Evolutionary conservation across 2,888 invertebrate species (phyloP), one percentile per base, ranked within the genome.

Genomic region (Camptogramma bilineatum): DNA sequence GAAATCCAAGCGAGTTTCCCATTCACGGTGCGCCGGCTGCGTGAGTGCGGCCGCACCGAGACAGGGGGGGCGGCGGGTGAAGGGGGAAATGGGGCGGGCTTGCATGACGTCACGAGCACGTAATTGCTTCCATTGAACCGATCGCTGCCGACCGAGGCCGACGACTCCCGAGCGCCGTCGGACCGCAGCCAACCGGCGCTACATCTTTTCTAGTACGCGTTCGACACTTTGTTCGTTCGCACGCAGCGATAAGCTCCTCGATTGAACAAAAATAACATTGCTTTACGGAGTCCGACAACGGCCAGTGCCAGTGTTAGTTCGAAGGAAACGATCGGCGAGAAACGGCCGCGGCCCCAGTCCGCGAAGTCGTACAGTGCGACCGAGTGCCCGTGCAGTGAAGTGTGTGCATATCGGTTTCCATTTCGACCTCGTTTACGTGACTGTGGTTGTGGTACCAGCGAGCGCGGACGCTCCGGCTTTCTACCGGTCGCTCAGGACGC

Each of bases 121-220:
- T 85, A 83, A 86, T 85, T 81, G 80, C 80, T 83, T 82, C 83
- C 86, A 85, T 81, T 82, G 83, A 81, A 79, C 85, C 91, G 90
- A 88, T 78, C 76, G 74, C 67, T 71, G 74, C 71, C 91, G 90
- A 84, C 67, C 69, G 65, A 65, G 17, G 65, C 85, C 90, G 90
- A 88, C 69, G 66, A 34, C 66, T 52, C 68, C 84, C 88, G 89
- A 88, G 66, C 80, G 75, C 70, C 74, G 67, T 68, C 80, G 73
- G 80, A 78, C 84, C 89, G 87, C 81, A 86, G 88, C 91, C 91
- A 85, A 90, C 90, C 86, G 83, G 88, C 85, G 83, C 84, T 82
- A 78, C 83, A 81, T 84, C 79, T 79, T 86, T 87, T 88, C 90
- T 89, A 92, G 91, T 91, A 85, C 88, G 88, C 90, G 87, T 91